Percentiles rank a stretch among this genome's conserved stretches.
phyloP scores from a whole-genome alignment of 2,888 invertebrate species.

The Drosophila borealis region DNA sequence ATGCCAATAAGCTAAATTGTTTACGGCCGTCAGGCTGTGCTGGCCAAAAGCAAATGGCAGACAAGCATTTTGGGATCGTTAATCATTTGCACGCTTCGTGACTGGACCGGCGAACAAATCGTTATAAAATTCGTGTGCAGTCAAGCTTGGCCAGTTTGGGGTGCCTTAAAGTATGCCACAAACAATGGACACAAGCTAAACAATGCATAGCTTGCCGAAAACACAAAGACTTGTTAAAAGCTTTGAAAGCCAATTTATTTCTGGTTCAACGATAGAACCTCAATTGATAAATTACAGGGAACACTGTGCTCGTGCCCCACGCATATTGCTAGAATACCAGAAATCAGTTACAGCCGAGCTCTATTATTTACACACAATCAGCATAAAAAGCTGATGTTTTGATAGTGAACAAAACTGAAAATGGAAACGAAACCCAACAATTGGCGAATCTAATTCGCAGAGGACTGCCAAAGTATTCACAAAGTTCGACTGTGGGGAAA shows the following conservation, averaged over 20 bases:
- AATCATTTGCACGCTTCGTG: slow-evolving; percentile 64
- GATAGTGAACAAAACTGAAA: slow-evolving; percentile 29
- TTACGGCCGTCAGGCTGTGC: slow-evolving; percentile 37
- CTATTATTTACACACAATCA: slow-evolving; percentile 68
- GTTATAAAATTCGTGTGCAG: slow-evolving; percentile 24
- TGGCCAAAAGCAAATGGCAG: slow-evolving; percentile 4
- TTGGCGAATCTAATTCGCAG: slow-evolving; percentile 51
- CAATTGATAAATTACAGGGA: slow-evolving; percentile 57
- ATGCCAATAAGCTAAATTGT: slow-evolving; percentile 76
- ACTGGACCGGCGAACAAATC: slow-evolving; percentile 35
- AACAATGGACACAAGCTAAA: slow-evolving; percentile 39
- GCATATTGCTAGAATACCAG: slow-evolving; percentile 40
- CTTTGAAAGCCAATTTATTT: slow-evolving; percentile 53
- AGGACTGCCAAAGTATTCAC: slow-evolving; percentile 37
- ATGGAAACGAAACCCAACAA: slow-evolving; percentile 24
- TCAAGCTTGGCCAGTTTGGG: slow-evolving; percentile 12
- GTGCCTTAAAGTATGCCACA: slow-evolving; percentile 20
- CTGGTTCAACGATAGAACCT: slow-evolving; percentile 44
- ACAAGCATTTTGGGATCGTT: slow-evolving; percentile 56
- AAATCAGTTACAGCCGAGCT: slow-evolving; percentile 54
- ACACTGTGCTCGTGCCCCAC: background rate
- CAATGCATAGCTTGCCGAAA: slow-evolving; percentile 44
- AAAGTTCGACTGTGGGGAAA: background rate
- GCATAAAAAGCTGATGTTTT: slow-evolving; percentile 67
- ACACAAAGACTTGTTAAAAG: slow-evolving; percentile 31